These are phyloP conservation scores for Resseliella maxima DNA, from an alignment of 2,888 invertebrate species.

Conservation along the genomic window DNA sequence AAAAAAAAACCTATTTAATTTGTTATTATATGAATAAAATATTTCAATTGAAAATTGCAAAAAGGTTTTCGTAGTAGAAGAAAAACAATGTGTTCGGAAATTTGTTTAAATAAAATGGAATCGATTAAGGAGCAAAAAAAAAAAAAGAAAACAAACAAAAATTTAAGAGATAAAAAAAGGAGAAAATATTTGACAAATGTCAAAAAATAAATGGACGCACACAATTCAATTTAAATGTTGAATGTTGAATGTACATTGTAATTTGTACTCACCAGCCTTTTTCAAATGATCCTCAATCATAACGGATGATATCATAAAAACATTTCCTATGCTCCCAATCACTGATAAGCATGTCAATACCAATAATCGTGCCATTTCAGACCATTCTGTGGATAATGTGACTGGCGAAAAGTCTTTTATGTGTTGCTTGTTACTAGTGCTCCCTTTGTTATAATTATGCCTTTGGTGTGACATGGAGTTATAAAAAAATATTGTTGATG, in stretches of 20 bases:
- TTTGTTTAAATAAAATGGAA: too few relatives aligned
- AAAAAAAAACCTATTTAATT: too few relatives aligned
- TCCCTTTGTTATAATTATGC: background rate
- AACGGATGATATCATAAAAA: constrained; percentile 80
- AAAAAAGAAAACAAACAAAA: background rate
- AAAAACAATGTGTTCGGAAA: too few relatives aligned
- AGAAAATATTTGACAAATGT: too few relatives aligned
- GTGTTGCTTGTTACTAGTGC: constrained; percentile 57
- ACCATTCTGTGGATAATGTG: constrained; percentile 76
- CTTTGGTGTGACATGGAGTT: background rate
- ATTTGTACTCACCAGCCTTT: constrained; percentile 70
- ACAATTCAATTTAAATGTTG: too few relatives aligned
- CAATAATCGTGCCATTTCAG: constrained; percentile 74
- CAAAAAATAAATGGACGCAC: too few relatives aligned
- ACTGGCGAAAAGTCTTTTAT: constrained; percentile 71
- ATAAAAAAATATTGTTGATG: background rate
- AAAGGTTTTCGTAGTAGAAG: too few relatives aligned
- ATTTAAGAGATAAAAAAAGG: background rate
- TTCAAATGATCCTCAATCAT: constrained; percentile 78
- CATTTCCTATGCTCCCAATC: constrained; percentile 78
- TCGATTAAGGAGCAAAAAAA: background rate
- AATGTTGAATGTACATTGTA: too few relatives aligned
- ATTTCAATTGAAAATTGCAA: background rate
- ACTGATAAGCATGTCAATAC: constrained; percentile 74
- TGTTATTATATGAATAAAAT: too few relatives aligned